Evolutionary conservation across 2,797 vertebrate genomes (phyloP).

Genomic region (Loriculus beryllinus): DNA sequence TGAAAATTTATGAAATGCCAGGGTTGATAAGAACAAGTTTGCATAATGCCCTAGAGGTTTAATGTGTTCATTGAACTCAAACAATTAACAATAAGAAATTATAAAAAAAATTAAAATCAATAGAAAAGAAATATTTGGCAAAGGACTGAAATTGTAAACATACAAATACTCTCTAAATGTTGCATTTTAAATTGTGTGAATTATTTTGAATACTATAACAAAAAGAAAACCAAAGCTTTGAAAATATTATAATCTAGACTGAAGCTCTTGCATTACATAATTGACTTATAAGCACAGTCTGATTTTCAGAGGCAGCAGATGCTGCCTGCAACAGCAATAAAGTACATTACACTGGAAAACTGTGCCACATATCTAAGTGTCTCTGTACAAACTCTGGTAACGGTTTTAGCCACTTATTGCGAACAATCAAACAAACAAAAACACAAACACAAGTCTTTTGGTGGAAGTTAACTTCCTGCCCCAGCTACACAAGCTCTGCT

Average conservation of each 20-base stretch:
- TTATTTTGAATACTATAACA: not conserved
- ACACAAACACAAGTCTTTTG: not conserved
- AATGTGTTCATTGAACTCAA: not conserved
- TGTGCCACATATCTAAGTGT: not conserved
- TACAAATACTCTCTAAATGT: not conserved
- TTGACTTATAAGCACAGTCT: not conserved
- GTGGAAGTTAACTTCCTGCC: conserved; percentile 43
- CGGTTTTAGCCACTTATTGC: not conserved
- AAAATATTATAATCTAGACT: not conserved
- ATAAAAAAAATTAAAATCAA: not conserved
- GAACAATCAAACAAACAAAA: not conserved
- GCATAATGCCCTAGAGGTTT: not conserved
- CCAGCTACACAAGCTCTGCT: not conserved
- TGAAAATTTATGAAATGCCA: not conserved
- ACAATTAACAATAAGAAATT: not conserved
- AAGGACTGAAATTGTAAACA: not conserved
- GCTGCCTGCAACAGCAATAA: not conserved
- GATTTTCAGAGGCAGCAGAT: not conserved
- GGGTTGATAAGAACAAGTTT: not conserved
- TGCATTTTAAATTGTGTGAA: not conserved
- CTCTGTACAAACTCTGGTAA: not conserved
- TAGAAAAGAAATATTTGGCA: not conserved
- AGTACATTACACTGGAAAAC: not conserved
- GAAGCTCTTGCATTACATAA: not conserved
- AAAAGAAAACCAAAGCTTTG: not conserved